A percentile compares a stretch with the other conserved stretches of the same genome.
Conservation (phyloP, 1,140 invertebrate species). For the Drosophila saltans region DNA sequence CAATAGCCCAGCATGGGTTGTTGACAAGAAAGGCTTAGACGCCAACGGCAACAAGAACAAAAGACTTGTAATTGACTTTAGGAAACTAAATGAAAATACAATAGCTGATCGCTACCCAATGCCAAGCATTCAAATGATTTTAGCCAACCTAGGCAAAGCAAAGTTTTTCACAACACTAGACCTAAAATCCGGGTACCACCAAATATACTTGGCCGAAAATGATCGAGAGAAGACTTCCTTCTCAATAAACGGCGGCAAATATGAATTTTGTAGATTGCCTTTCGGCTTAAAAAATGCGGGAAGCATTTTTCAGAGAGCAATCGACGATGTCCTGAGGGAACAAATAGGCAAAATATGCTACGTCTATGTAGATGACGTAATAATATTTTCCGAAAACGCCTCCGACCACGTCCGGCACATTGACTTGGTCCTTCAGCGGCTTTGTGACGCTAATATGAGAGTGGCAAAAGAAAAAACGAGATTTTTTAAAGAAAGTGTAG, state of each 20-base stretch:
- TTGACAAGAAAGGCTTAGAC: neutral
- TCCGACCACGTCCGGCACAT: neutral
- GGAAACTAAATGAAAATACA: conserved; percentile 12
- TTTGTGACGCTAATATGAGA: no score
- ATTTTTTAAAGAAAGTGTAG: no score
- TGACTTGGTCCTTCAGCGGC: no score
- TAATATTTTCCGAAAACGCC: conserved; percentile 1
- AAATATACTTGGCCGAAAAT: conserved; percentile 1
- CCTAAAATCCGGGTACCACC: conserved; percentile 1
- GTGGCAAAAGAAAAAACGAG: no score
- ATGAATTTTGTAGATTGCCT: neutral
- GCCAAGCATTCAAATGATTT: conserved; percentile 15
- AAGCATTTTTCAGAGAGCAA: neutral
- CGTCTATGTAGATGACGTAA: conserved; percentile 12
- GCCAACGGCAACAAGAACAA: neutral
- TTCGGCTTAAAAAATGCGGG: no score
- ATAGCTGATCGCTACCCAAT: conserved; percentile 19
- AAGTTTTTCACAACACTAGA: conserved; percentile 4
- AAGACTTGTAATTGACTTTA: neutral
- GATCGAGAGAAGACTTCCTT: neutral
- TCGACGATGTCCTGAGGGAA: conserved; percentile 14
- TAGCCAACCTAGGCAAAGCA: conserved; percentile 18
- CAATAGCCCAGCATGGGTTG: neutral
- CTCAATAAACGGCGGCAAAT: neutral
- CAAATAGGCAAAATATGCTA: no score